Evolutionary conservation across 2,888 invertebrate genomes (phyloP).

Genomic region (Calliphora vomitoria): DNA sequence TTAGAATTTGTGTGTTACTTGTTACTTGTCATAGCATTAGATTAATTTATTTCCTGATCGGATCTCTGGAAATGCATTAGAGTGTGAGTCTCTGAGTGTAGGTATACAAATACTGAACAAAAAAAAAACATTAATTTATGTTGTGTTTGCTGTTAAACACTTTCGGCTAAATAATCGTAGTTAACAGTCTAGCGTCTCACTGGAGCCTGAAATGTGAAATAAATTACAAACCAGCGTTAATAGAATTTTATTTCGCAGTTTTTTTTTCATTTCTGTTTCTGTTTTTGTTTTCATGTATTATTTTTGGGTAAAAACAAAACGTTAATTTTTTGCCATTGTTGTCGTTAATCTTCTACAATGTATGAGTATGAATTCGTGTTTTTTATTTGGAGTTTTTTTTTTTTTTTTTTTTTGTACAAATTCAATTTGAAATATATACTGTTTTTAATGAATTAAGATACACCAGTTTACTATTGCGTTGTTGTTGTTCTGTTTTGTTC

Average conservation of each 20-base stretch:
- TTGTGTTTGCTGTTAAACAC: constrained; percentile 41
- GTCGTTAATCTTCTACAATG: constrained; percentile 45
- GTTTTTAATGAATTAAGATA: constrained; percentile 50
- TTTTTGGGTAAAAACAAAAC: constrained; percentile 36
- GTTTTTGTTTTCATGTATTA: constrained; percentile 1
- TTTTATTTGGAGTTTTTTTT: not conserved
- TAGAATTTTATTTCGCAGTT: constrained; percentile 50
- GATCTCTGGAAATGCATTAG: constrained; percentile 57
- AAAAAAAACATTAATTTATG: constrained; percentile 53
- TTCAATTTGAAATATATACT: constrained; percentile 41
- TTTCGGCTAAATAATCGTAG: constrained; percentile 24
- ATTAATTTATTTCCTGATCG: constrained; percentile 69
- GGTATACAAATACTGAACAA: constrained; percentile 8
- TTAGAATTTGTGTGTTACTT: constrained; percentile 8
- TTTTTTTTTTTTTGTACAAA: constrained; percentile 18
- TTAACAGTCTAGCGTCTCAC: constrained; percentile 57
- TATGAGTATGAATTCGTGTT: constrained; percentile 34
- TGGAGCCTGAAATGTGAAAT: constrained; percentile 66
- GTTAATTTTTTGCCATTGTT: constrained; percentile 11
- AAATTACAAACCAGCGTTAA: constrained; percentile 60
- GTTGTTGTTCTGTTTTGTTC: constrained; percentile 1
- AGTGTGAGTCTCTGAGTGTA: constrained; percentile 1
- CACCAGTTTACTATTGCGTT: constrained; percentile 18
- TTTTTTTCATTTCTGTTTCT: constrained; percentile 2
- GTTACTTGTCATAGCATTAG: constrained; percentile 54